Evolutionary conservation across 2,888 invertebrate genomes (phyloP), one percentile per base, ranked within the genome.

Genomic region (Drosophila hamatofila): DNA sequence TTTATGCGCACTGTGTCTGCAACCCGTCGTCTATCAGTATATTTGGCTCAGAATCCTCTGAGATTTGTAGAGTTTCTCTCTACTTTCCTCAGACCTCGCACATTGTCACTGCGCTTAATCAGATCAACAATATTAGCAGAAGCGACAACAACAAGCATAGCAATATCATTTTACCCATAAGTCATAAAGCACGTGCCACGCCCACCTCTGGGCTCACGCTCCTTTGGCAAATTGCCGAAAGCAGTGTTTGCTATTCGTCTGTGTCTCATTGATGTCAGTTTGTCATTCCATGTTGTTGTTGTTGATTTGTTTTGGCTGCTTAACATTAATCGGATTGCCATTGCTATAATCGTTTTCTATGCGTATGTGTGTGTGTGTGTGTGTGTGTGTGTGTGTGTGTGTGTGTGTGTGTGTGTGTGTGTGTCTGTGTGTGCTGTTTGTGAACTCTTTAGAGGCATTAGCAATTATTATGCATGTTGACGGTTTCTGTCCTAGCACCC

Each of bases 291-390:
- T n/a, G 55, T 16, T 42, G 30, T 21, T 39, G 3, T 46, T 73
- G 72, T 64, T 78, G 63, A 57, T 64, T 61, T 78, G 63, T 54
- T 64, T 61, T 42, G 72, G 48, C 70, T 75, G 71, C 70, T 65
- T 74, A 48, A 52, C 75, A 71, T 72, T 82, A 84, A 82, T 81
- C 80, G 64, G 64, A 82, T 82, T 85, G 70, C 56, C 54, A 65
- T 63, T 52, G 74, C 65, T 58, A 78, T 75, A 72, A 82, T 81
- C 72, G 64, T 25, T 39, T 33, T 41, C 16, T 39, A 14, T 52
- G 33, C 44, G 8, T 4, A 23, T 18, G 23, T 41, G 48, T 60
- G n/a, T 14, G 30, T 46, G 42, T 60, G 21, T 51, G 52, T 56
- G 51, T 35, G 35, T 72, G 57, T 41, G 41, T 55, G n/a, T 39